phyloP scores from a whole-genome alignment of 2,113 vertebrate species.

The Chaetops frenatus region DNA sequence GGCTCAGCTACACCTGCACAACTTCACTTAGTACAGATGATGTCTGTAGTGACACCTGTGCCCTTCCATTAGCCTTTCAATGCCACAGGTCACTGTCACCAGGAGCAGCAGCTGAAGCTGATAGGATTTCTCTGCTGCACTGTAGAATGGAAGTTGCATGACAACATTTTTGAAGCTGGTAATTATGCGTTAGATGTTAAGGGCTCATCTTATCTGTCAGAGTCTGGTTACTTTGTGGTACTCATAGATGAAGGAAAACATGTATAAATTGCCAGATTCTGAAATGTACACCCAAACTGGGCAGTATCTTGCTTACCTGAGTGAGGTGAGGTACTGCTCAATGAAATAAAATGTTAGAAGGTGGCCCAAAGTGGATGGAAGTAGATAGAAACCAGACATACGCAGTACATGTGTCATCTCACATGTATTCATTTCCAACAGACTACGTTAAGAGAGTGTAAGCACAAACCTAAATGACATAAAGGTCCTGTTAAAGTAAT shows the following conservation, averaged over 20 bases:
- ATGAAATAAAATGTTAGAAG: neutral
- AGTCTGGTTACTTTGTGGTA: neutral
- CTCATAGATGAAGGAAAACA: neutral
- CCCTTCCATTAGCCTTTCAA: neutral
- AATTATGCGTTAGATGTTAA: neutral
- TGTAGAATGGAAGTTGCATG: neutral
- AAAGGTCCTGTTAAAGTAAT: neutral
- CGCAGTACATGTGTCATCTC: neutral
- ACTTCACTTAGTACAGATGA: neutral
- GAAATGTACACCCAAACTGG: neutral
- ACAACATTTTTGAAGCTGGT: neutral
- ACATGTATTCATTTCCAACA: neutral
- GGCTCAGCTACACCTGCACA: neutral
- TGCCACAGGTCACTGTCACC: neutral
- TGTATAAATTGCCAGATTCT: neutral
- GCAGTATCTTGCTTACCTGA: neutral
- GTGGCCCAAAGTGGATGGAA: neutral
- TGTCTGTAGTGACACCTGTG: neutral
- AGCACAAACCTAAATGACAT: neutral
- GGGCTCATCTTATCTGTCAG: neutral
- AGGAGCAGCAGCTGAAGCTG: neutral
- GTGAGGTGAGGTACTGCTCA: neutral
- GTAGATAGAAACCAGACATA: neutral
- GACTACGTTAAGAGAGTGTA: neutral
- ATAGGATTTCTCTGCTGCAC: neutral